Conservation (phyloP, 2,888 invertebrate genomes). For the Drosophila meridionalis region DNA sequence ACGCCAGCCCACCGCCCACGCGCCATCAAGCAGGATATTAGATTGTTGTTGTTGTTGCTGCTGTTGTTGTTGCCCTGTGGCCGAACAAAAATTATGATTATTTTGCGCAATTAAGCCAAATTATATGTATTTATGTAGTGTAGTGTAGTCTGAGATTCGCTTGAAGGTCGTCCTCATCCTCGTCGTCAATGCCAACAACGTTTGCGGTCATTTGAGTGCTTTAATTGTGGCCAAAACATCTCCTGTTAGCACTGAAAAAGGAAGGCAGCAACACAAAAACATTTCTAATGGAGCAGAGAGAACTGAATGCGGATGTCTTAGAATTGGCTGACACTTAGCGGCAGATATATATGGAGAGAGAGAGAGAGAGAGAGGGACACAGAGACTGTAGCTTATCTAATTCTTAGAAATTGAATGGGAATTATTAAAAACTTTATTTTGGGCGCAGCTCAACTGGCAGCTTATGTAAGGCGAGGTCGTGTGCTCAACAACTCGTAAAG, state of each 20-base stretch:
- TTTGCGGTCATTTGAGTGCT: slow-evolving; percentile 55
- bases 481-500: neutral
- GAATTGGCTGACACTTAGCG: neutral
- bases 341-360: too few relatives aligned
- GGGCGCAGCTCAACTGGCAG: neutral
- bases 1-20: neutral
- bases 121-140: slow-evolving; percentile 63
- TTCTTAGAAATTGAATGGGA: neutral
- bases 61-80: slow-evolving; percentile 20
- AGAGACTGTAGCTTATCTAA: neutral
- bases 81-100: slow-evolving; percentile 70
- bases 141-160: slow-evolving; percentile 48
- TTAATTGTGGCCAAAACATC: slow-evolving; percentile 59
- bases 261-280: slow-evolving; percentile 35
- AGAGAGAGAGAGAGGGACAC: neutral
- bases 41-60: slow-evolving; percentile 11
- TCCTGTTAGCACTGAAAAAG: slow-evolving; percentile 43
- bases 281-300: slow-evolving; percentile 40
- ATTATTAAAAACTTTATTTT: neutral
- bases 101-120: slow-evolving; percentile 75
- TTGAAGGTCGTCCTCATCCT: slow-evolving; percentile 48
- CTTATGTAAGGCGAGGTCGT: neutral
- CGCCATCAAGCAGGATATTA: slow-evolving; percentile 20
- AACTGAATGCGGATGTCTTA: slow-evolving; percentile 17
- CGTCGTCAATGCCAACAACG: slow-evolving; percentile 29